These are phyloP conservation scores for Caenorhabditis remanei DNA, from an alignment of 1,140 invertebrate genomes.

Conservation along the genomic window DNA sequence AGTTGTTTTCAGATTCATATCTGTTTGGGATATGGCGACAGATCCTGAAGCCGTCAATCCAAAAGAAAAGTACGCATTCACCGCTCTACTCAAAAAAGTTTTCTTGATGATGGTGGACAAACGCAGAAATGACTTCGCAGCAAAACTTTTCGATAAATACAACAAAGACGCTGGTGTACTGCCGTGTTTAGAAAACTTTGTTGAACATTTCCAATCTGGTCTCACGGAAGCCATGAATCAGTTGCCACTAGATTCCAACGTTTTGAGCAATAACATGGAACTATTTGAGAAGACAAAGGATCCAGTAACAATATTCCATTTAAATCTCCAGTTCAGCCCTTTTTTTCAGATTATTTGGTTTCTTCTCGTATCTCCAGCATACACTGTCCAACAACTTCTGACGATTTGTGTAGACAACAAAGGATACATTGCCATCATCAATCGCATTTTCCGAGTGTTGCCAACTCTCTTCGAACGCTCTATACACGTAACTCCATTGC, in stretches of 20 bases:
- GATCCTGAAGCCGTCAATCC: not conserved
- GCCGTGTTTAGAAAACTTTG: conserved; percentile 17
- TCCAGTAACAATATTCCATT: not conserved
- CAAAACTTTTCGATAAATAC: conserved; percentile 13
- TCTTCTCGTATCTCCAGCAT: not conserved
- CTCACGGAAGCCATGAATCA: not conserved
- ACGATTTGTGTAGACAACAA: conserved; percentile 25
- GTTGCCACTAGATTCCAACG: not conserved
- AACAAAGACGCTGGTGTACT: not conserved
- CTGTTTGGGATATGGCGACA: conserved; percentile 28
- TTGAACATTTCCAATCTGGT: not conserved
- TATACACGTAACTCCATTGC: not conserved
- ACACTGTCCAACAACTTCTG: conserved; percentile 25
- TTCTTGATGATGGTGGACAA: conserved; percentile 36
- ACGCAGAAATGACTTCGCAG: conserved; percentile 24
- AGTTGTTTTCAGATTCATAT: conserved; percentile 1
- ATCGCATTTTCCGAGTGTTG: conserved; percentile 2
- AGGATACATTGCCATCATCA: conserved; percentile 17
- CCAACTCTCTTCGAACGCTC: conserved; percentile 21
- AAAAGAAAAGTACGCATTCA: conserved; percentile 33
- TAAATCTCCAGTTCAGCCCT: too few relatives aligned
- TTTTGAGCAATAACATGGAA: conserved; percentile 24
- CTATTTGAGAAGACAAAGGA: conserved; percentile 5
- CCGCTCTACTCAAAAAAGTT: not conserved
- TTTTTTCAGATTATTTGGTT: conserved; percentile 14